phyloP scores from a whole-genome alignment of 1,140 invertebrate species.

The Listronotus oregonensis region DNA sequence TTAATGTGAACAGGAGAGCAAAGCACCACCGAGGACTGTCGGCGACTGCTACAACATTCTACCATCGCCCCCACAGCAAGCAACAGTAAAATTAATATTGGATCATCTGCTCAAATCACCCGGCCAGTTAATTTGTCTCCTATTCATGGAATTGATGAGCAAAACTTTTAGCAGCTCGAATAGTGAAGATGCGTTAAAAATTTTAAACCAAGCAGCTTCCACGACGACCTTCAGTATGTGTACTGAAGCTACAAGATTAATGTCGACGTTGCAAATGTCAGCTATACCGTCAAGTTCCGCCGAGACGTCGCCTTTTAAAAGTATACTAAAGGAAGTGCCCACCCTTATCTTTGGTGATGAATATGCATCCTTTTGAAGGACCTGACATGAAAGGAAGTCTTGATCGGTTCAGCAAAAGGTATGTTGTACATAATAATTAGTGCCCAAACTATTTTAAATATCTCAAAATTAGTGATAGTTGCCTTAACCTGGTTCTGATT shows the following conservation, averaged over 20 bases:
- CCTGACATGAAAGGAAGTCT: constrained; percentile 47
- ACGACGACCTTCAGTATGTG: constrained; percentile 67
- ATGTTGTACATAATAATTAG: background rate
- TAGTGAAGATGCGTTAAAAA: constrained; percentile 60
- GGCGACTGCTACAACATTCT: constrained; percentile 57
- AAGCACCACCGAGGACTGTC: constrained; percentile 64
- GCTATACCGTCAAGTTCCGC: constrained; percentile 61
- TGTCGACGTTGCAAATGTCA: constrained; percentile 70
- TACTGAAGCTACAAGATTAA: constrained; percentile 68
- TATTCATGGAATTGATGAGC: constrained; percentile 59
- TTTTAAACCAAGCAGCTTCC: constrained; percentile 66
- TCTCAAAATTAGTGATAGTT: no score
- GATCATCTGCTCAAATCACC: constrained; percentile 10
- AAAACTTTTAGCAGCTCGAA: constrained; percentile 59
- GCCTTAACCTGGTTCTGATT: no score
- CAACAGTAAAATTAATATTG: constrained; percentile 49
- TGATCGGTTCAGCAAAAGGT: constrained; percentile 48
- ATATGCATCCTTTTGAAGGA: constrained; percentile 33
- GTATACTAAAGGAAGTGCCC: constrained; percentile 27
- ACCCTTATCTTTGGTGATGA: constrained; percentile 13
- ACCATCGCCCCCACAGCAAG: constrained; percentile 49
- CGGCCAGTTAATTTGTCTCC: constrained; percentile 49
- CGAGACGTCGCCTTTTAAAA: constrained; percentile 35
- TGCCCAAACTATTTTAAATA: no score
- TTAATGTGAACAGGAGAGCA: constrained; percentile 47